Conservation (phyloP, 2,113 vertebrate species). For the Physeter macrocephalus region DNA sequence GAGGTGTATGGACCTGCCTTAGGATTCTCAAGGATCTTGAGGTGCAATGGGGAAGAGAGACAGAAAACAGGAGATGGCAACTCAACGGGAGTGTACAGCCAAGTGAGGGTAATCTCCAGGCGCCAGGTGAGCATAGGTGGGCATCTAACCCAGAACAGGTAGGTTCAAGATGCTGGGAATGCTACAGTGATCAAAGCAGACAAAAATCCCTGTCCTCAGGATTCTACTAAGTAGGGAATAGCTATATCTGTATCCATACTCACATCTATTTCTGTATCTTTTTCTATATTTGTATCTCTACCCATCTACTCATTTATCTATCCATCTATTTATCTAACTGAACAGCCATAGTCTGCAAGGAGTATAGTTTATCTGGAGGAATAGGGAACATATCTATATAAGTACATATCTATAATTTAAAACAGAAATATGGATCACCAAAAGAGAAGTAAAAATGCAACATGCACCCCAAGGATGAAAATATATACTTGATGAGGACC, state of each 20-base stretch:
- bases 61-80: not conserved
- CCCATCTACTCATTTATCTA: not conserved
- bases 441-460: not conserved
- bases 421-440: not conserved
- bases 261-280: not conserved
- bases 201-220: rapidly evolving
- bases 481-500: rapidly evolving
- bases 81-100: not conserved
- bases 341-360: not conserved
- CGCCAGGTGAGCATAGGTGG: not conserved
- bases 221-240: not conserved
- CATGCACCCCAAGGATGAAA: not conserved
- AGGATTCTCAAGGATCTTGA: not conserved
- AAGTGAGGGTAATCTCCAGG: not conserved
- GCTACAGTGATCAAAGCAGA: not conserved
- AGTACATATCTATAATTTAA: not conserved
- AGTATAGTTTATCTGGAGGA: not conserved
- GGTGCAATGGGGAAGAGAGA: not conserved
- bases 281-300: not conserved
- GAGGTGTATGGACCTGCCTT: not conserved
- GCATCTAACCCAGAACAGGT: not conserved
- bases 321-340: no score
- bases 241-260: no score
- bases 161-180: not conserved
- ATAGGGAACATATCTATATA: not conserved